Evolutionary conservation across 2,888 invertebrate species (phyloP).

Genomic region (Drosophila siamana): DNA sequence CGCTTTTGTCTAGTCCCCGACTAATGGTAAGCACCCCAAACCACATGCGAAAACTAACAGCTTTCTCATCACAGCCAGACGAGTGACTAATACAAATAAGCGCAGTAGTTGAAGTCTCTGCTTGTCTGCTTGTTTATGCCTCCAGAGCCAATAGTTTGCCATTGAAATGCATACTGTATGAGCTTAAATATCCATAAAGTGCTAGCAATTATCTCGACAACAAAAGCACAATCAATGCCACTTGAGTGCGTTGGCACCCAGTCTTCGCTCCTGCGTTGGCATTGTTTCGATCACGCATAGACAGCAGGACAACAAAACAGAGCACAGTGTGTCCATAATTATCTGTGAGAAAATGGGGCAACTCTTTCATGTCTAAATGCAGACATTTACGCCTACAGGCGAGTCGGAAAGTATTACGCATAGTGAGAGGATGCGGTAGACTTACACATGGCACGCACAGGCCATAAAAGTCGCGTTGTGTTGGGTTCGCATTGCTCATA

Average conservation of each 20-base stretch:
- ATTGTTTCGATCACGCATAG: slow-evolving; percentile 49
- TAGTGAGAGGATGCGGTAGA: slow-evolving; percentile 10
- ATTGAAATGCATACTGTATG: slow-evolving; percentile 20
- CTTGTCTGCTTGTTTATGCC: neutral
- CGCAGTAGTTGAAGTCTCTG: neutral
- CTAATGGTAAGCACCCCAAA: neutral
- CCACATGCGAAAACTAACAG: neutral
- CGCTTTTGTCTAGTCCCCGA: neutral
- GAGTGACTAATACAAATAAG: neutral
- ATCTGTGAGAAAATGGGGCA: slow-evolving; percentile 28
- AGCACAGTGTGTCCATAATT: slow-evolving; percentile 35
- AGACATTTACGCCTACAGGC: slow-evolving; percentile 63
- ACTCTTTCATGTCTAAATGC: slow-evolving; percentile 60
- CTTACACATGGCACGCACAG: slow-evolving; percentile 53
- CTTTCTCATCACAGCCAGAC: neutral
- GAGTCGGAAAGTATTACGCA: slow-evolving; percentile 40
- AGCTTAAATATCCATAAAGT: slow-evolving; percentile 30
- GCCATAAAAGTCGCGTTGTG: slow-evolving; percentile 60
- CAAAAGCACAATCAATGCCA: slow-evolving; percentile 22
- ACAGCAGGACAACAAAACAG: too few relatives aligned
- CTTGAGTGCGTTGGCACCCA: slow-evolving; percentile 8
- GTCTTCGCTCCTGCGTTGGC: neutral
- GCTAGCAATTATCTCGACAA: slow-evolving; percentile 43
- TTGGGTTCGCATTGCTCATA: slow-evolving; percentile 67
- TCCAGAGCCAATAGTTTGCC: neutral